Evolutionary conservation across 2,797 vertebrate species (phyloP), one percentile per base, ranked within the genome.

Genomic region (Geotrypetes seraphini): DNA sequence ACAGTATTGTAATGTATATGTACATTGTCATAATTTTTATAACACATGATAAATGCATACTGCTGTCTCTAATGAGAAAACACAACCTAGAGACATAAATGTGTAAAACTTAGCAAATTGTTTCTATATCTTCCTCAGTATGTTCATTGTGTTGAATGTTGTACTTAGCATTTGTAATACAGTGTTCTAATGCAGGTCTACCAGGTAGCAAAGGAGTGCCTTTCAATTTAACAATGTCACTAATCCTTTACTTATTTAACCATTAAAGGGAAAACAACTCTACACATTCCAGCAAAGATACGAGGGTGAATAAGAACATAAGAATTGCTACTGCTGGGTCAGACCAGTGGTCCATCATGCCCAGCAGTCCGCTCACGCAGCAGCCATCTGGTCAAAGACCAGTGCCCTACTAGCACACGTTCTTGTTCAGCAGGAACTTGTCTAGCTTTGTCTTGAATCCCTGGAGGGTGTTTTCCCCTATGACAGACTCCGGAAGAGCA

Each of bases 191-290:
- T 54, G 57, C 54, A 52, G 49, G 31, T 47, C 59, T 39, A 63
- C 60, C 58, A 38, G 45, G 28, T 19, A 50, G 34, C 47, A 46
- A 49, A 57, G 57, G 40, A 18, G 59, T 47, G 36, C 50, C 50
- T 57, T 61, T 60, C 49, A 48, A 28, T 66, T 60, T 50, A 62
- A 46, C 49, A 18, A 47, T 57, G 53, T 50, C 44, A 41, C 43
- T 63, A 55, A 47, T 47, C 46, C 62, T 44, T 62, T 53, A 60
- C 53, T 45, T 64, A 47, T 39, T 45, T 47, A 42, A 52, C 39
- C 56, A 63, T 63, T 66, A 60, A n/a, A n/a, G n/a, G n/a, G n/a
- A 59, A 50, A 67, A 67, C 60, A 59, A 67, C 67, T 64, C 64
- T 57, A 55, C 56, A 45, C 43, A 54, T 64, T 62, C 63, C 51